Conservation (phyloP, 2,888 invertebrate species). For the Ophraella communa region DNA sequence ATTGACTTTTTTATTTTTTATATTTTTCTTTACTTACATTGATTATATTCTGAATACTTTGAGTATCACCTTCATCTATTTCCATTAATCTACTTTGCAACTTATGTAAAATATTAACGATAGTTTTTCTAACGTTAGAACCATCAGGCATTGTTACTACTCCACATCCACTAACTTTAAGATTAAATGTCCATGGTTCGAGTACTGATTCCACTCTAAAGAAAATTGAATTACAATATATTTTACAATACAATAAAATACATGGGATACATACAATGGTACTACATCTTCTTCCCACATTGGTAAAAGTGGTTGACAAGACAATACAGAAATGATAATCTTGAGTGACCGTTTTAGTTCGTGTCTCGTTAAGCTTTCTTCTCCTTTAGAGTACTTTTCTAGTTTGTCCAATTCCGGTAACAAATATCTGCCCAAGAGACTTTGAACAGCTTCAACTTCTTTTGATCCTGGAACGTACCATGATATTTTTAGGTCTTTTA, state of each 20-base stretch:
- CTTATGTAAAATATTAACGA: slow-evolving; percentile 67
- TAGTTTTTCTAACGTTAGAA: slow-evolving; percentile 69
- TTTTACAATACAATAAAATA: slow-evolving; percentile 14
- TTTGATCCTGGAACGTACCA: slow-evolving; percentile 80
- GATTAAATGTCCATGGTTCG: slow-evolving; percentile 63
- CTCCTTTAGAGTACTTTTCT: slow-evolving; percentile 64
- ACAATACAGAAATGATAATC: slow-evolving; percentile 70
- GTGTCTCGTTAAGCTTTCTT: slow-evolving; percentile 67
- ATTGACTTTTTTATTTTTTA: no score
- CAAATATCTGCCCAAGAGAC: slow-evolving; percentile 70
- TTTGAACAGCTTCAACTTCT: slow-evolving; percentile 72
- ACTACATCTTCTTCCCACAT: slow-evolving; percentile 70
- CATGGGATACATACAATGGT: slow-evolving; percentile 62
- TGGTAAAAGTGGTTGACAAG: slow-evolving; percentile 73
- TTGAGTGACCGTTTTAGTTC: slow-evolving; percentile 72
- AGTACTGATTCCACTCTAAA: slow-evolving; percentile 66
- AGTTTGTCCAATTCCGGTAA: slow-evolving; percentile 69
- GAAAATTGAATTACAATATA: slow-evolving; percentile 27
- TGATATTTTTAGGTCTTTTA: slow-evolving; percentile 69
- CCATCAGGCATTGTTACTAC: slow-evolving; percentile 67
- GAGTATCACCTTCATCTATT: slow-evolving; percentile 79
- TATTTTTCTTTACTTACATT: slow-evolving; percentile 56
- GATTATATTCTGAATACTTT: slow-evolving; percentile 65
- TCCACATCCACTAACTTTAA: slow-evolving; percentile 60
- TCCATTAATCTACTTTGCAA: slow-evolving; percentile 71